Evolutionary conservation across 2,888 invertebrate genomes (phyloP).

Genomic region (Stenodema calcarata): DNA sequence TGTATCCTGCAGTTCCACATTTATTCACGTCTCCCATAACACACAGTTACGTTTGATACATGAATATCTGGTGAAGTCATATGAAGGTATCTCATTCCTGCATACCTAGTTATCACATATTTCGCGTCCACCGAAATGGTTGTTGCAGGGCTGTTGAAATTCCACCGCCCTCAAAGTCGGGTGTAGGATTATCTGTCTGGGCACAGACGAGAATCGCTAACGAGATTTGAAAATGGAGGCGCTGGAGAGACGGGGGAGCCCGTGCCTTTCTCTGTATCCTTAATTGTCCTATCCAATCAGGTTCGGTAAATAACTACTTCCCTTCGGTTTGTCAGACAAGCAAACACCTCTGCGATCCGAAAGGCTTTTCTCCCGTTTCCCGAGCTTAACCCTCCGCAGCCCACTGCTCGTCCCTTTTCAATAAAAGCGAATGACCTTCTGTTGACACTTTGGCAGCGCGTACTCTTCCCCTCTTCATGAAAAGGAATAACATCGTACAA

Average conservation of each 20-base stretch:
- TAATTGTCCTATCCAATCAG: slow-evolving; percentile 37
- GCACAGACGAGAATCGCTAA: background rate
- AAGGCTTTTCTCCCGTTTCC: background rate
- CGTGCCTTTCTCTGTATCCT: background rate
- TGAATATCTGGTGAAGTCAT: too few relatives aligned
- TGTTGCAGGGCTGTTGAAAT: too few relatives aligned
- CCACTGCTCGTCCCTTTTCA: background rate
- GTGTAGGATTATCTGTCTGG: background rate
- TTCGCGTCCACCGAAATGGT: too few relatives aligned
- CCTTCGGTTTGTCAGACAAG: slow-evolving; percentile 6
- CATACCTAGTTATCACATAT: too few relatives aligned
- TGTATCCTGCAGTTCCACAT: too few relatives aligned
- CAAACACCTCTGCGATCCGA: background rate
- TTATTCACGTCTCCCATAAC: too few relatives aligned
- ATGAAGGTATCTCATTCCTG: too few relatives aligned
- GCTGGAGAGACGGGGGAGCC: background rate
- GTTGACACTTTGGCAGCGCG: background rate
- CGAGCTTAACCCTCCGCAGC: background rate
- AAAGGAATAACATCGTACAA: background rate
- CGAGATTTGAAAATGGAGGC: background rate
- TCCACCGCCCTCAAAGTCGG: background rate
- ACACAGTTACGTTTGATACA: too few relatives aligned
- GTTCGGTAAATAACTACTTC: slow-evolving; percentile 32
- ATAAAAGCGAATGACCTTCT: background rate
- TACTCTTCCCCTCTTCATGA: background rate